Conservation (phyloP, 2,113 vertebrate species). For the Lucifuga dentata region DNA sequence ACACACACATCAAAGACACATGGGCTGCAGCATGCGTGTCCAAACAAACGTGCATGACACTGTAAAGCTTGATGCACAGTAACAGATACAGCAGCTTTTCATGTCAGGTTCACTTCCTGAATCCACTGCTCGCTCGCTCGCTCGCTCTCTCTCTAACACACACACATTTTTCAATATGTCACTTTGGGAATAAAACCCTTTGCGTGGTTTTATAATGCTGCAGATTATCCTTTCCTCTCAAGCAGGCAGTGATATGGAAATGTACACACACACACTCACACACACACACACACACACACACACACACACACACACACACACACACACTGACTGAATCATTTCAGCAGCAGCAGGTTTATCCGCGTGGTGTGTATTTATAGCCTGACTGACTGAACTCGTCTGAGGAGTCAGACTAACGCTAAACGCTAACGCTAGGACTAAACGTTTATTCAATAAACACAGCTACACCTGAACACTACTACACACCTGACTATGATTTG, state of each 20-base stretch:
- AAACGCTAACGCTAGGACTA: too few relatives aligned
- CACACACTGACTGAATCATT: conserved; percentile 62
- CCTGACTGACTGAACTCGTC: conserved; percentile 35
- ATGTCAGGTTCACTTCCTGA: conserved; percentile 17
- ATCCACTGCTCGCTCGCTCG: conserved; percentile 5
- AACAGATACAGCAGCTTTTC: conserved; percentile 25
- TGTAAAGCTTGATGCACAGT: conserved; percentile 17
- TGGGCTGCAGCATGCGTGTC: conserved; percentile 18
- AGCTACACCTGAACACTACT: conserved; percentile 50
- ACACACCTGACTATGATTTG: too few relatives aligned
- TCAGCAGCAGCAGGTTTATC: conserved; percentile 64
- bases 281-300: conserved; percentile 4
- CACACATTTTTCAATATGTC: conserved; percentile 40
- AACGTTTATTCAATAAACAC: too few relatives aligned
- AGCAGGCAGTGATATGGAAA: conserved; percentile 51
- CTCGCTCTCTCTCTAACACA: background rate
- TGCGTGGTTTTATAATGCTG: conserved; percentile 46
- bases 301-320: conserved; percentile 28
- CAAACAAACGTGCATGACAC: conserved; percentile 49
- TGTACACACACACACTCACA: conserved; percentile 22
- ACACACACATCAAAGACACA: conserved; percentile 38
- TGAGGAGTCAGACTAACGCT: conserved; percentile 23
- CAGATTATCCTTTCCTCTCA: conserved; percentile 71
- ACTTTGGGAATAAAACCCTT: conserved; percentile 57
- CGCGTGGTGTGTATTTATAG: conserved; percentile 71